Evolutionary conservation across 1,140 invertebrate species (phyloP), one percentile per base, ranked within the genome.

Genomic region (Drosophila serrata): DNA sequence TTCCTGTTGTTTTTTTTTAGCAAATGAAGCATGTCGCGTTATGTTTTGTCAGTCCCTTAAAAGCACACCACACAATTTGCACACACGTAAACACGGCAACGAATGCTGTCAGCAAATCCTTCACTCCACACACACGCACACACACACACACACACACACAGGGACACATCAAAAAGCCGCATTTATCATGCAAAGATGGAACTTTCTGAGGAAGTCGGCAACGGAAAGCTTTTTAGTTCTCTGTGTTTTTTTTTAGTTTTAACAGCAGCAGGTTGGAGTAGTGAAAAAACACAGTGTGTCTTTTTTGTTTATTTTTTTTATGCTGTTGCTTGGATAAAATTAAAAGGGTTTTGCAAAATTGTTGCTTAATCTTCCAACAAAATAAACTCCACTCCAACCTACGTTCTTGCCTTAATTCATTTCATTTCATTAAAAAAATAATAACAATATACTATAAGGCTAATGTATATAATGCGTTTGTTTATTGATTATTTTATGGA

Each of bases 141-240:
- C 64, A 58, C 55, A 40, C 40, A 68, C 53, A 79, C 35, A n/a
- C 70, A n/a, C 64, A 58, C 55, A 40, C 40, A 68, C 53, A 79
- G 31, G 65, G 59, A 72, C 46, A 77, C 81, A 81, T 73, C 62
- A 85, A 68, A 73, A 87, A 64, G 51, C 82, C 58, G 62, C 75
- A 88, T 86, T 86, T 79, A 79, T 82, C 75, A 64, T 75, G 79
- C 62, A 69, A 48, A 76, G 75, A 60, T 79, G 61, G 61, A 86
- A 81, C 78, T 79, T 63, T 51, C 46, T 51, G 62, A 69, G 75
- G 64, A 74, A 77, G 79, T 64, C 63, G 64, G 76, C 59, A 73
- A 48, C 49, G 64, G 69, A 79, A 75, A 67, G 60, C 63, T 87
- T 86, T 75, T 64, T 69, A 81, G 67, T 81, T 81, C 24, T 56